Evolutionary conservation across 2,797 vertebrate genomes (phyloP).

Genomic region (Falco naumanni): DNA sequence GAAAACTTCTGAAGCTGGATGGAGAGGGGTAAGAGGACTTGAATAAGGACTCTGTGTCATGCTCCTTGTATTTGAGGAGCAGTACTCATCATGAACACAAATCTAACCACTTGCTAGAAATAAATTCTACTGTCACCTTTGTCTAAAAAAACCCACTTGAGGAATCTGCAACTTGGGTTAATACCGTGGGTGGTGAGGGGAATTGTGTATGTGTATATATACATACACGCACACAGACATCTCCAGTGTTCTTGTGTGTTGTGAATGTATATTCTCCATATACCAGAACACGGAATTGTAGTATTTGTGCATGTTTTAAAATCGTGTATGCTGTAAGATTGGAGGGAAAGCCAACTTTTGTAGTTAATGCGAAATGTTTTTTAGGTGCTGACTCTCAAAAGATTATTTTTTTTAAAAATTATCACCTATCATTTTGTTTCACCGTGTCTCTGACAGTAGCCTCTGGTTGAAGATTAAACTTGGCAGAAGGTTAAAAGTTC

Average conservation of each 20-base stretch:
- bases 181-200: background rate
- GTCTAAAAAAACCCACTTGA: background rate
- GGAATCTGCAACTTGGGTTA: background rate
- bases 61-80: background rate
- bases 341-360: background rate
- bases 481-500: background rate
- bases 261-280: background rate
- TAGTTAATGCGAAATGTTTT: background rate
- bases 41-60: background rate
- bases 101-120: background rate
- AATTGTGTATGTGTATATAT: too few relatives aligned
- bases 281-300: background rate
- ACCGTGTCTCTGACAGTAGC: background rate
- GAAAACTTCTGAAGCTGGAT: background rate
- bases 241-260: background rate
- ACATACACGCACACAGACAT: too few relatives aligned
- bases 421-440: background rate
- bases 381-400: background rate
- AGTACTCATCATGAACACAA: background rate
- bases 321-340: rapidly evolving
- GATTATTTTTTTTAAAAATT: background rate
- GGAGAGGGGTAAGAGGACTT: background rate
- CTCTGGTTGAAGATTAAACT: background rate
- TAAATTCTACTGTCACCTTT: background rate
- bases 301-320: background rate